Conservation (phyloP, 2,113 vertebrate species). For the Ochotona princeps region DNA sequence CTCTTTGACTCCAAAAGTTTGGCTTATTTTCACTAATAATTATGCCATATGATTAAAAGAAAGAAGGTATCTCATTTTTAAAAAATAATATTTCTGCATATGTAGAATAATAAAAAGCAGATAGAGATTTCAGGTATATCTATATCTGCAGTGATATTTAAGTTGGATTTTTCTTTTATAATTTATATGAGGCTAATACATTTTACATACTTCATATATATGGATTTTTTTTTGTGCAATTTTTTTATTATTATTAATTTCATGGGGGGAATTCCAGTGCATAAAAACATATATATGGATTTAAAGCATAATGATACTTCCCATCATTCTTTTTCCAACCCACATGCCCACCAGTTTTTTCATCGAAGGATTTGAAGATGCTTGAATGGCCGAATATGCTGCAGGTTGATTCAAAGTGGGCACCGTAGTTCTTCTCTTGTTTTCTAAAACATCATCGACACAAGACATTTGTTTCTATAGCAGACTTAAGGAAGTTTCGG, state of each 20-base stretch:
- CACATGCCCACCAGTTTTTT: neutral
- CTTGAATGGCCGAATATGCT: neutral
- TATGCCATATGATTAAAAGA: neutral
- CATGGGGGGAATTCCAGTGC: too few species aligned
- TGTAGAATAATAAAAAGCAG: neutral
- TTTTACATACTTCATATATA: too few species aligned
- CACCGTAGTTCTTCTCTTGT: neutral
- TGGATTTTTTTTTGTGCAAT: too few species aligned
- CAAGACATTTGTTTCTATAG: neutral
- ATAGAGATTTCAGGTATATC: neutral
- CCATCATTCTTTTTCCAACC: too few species aligned
- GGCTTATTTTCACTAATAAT: conserved; percentile 28
- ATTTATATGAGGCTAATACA: too few species aligned
- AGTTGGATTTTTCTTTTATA: neutral
- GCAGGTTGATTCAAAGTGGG: neutral
- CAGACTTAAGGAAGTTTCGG: neutral
- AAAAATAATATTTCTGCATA: neutral
- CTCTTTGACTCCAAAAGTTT: neutral
- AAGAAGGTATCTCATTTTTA: neutral
- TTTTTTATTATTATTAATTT: too few species aligned
- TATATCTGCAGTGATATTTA: neutral
- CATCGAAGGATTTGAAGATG: neutral
- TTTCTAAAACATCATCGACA: neutral
- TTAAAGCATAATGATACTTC: too few species aligned
- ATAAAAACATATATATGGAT: too few species aligned